Conservation (phyloP, 2,797 vertebrate genomes). For the Phrynocephalus vlangalii region DNA sequence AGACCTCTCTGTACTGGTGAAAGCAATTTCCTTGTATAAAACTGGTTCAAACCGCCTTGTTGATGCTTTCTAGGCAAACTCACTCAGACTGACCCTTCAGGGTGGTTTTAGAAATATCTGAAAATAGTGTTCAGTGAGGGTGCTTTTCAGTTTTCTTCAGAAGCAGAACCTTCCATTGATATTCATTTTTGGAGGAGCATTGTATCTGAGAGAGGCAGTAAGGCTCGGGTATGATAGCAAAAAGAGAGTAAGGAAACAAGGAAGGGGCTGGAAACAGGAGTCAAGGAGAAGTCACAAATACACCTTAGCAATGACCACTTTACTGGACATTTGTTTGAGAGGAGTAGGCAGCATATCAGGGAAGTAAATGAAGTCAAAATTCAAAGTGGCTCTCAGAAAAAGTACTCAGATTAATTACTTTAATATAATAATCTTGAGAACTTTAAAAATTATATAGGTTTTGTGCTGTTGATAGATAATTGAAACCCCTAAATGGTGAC, state of each 20-base stretch:
- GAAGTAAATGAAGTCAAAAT: neutral
- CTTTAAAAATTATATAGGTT: neutral
- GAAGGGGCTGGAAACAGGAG: neutral
- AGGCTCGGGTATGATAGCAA: neutral
- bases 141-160: conserved; percentile 53
- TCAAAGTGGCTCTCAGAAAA: neutral
- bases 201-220: neutral
- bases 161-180: conserved; percentile 52
- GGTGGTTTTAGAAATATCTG: conserved; percentile 48
- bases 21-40: conserved; percentile 43
- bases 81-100: conserved; percentile 54
- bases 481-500: neutral
- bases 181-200: neutral
- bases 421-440: too few relatives aligned
- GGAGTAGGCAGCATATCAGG: neutral
- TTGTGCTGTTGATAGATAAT: neutral
- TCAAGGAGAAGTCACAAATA: neutral
- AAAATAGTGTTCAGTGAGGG: conserved; percentile 50
- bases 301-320: neutral
- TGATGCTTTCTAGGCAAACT: conserved; percentile 57
- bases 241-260: neutral
- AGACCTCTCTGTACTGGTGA: conserved; percentile 40
- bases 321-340: neutral
- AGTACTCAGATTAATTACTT: neutral
- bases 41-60: conserved; percentile 35